Conservation (phyloP, 2,888 invertebrate genomes). For the Aricia artaxerxes region DNA sequence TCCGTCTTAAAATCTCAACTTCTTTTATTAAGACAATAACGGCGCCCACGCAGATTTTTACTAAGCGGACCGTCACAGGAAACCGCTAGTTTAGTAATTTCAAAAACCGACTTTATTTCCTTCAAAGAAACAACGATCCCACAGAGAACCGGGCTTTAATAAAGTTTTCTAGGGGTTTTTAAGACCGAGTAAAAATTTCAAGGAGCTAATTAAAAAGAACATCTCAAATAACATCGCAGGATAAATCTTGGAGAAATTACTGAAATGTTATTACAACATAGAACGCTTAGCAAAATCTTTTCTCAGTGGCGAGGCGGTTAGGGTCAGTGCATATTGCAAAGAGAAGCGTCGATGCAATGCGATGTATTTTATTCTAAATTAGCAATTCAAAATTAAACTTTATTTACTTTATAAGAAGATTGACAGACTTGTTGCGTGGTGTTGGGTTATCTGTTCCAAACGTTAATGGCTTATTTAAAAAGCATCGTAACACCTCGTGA, state of each 20-base stretch:
- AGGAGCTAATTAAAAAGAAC: background rate
- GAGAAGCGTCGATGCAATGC: too few species aligned
- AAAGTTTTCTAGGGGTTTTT: too few species aligned
- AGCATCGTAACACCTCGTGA: too few species aligned
- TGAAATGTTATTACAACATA: constrained; percentile 24
- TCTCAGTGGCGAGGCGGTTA: too few species aligned
- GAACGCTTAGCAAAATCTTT: constrained; percentile 13
- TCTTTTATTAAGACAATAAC: constrained; percentile 1
- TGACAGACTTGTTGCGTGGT: too few species aligned
- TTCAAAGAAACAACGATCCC: background rate
- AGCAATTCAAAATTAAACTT: too few species aligned
- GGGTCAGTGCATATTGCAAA: too few species aligned
- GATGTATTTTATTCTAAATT: too few species aligned
- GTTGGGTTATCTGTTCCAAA: too few species aligned
- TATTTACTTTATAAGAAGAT: too few species aligned
- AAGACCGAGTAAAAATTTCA: too few species aligned
- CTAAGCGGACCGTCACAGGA: background rate
- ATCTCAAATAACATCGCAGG: background rate
- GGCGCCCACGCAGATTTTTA: constrained; percentile 2
- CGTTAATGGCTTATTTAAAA: too few species aligned
- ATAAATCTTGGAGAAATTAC: background rate
- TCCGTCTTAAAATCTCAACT: background rate
- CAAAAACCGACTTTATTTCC: background rate
- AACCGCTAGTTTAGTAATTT: constrained; percentile 8
- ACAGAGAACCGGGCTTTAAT: background rate